These are phyloP conservation scores for Osmerus eperlanus DNA, from an alignment of 2,113 vertebrate species.

Conservation along the genomic window DNA sequence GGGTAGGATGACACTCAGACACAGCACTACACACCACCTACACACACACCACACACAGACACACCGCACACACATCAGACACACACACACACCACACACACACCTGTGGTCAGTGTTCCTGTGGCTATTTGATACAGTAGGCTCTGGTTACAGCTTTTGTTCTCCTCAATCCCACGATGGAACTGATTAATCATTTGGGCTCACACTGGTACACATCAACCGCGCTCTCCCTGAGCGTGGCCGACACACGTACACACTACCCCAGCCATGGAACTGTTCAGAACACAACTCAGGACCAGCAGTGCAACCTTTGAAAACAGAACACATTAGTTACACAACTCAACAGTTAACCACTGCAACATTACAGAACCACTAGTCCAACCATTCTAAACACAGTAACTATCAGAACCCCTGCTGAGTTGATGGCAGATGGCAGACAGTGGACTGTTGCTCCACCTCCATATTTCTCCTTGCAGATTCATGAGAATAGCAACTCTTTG, in stretches of 20 bases:
- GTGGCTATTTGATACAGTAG: constrained; percentile 30
- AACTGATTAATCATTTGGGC: constrained; percentile 68
- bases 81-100: no score
- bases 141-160: constrained; percentile 63
- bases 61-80: no score
- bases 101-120: no score
- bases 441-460: no score
- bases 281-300: no score
- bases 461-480: no score
- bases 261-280: not conserved
- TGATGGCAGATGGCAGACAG: no score
- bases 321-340: not conserved
- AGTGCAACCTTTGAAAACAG: not conserved
- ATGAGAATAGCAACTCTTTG: no score
- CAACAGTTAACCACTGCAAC: not conserved
- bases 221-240: no score
- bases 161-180: constrained; percentile 46
- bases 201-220: not conserved
- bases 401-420: not conserved
- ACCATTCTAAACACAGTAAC: not conserved
- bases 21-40: no score
- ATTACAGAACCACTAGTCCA: not conserved
- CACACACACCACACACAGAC: no score
- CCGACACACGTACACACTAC: not conserved
- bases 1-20: constrained; percentile 59